Base-by-base conservation (phyloP, 2,113 vertebrate genomes). In the Nansenia antarctica region DNA sequence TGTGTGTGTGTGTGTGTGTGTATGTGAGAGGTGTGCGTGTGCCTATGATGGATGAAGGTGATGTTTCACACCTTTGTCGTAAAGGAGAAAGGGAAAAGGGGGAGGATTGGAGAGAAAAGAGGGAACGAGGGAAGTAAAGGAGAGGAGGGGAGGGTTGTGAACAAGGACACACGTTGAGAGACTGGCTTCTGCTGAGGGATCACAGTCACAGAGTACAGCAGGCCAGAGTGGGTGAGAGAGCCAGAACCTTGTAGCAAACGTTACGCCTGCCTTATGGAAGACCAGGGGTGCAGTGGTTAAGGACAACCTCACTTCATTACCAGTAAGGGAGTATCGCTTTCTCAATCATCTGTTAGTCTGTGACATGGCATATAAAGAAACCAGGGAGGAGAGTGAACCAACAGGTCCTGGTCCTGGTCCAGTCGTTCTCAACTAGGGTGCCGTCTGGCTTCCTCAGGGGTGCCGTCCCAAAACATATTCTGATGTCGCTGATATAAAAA, bases 11-110 rank as follows among this genome's bases (percentile, higher is more conserved):
- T 75, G 78, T 71, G 73, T 65, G 83, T 71, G 78, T 71, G 73
- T 65, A 82, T 71, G 76, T 86, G 80, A 67, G 58, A 58, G 29
- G 15, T 29, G 55, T 58, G 59, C 1, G 35, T n/a, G 85, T 85
- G 55, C 18, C 83, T 70, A 87, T 91, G 91, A 92, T 87, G 80
- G 88, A 91, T 91, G 84, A 67, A 71, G 80, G 80, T 82, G 85
- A 86, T 70, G 87, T 86, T 91, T 90, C 80, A 85, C 82, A 83
- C 80, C 73, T 89, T 79, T 77, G 45, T 73, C 1, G 22, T 73
- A 39, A 64, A 26, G 5, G 54, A 29, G 54, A 14, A 27, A 22
- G 24, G 22, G 26, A 27, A 55, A 1, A 12, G 24, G 53, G 27
- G 26, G 12, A 9, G 52, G 11, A 0, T 24, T 12, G 52, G 3